These are phyloP conservation scores for Grus americana DNA, from an alignment of 2,113 vertebrate genomes.

Conservation along the genomic window DNA sequence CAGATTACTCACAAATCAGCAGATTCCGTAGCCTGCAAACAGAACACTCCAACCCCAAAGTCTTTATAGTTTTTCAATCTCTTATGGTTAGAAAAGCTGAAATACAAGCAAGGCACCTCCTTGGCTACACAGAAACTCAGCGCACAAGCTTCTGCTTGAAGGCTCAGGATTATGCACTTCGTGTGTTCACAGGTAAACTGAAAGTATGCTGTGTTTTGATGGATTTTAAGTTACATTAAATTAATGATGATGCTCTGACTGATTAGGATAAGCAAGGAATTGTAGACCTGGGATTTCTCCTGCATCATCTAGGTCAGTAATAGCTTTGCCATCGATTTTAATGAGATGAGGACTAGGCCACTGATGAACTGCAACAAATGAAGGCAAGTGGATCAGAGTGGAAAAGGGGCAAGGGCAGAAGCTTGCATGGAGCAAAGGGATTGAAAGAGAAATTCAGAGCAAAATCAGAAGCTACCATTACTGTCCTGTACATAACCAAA, in stretches of 20 bases:
- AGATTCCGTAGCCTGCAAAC: background rate
- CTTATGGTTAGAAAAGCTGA: background rate
- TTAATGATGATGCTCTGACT: conserved; percentile 14
- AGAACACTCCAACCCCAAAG: background rate
- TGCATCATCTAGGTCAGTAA: conserved; percentile 2
- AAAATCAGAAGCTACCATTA: background rate
- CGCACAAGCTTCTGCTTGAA: background rate
- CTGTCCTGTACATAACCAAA: background rate
- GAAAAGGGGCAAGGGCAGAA: background rate
- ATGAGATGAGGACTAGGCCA: background rate
- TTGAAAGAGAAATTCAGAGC: background rate
- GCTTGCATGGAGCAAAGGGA: background rate
- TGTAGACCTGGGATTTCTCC: conserved; percentile 6
- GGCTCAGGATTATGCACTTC: background rate
- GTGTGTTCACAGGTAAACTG: background rate
- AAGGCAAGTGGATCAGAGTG: background rate
- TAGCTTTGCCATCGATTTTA: background rate
- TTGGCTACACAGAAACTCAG: background rate
- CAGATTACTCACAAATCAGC: conserved; percentile 10
- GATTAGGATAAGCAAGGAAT: conserved; percentile 16
- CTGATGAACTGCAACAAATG: background rate
- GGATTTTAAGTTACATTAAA: conserved; percentile 17
- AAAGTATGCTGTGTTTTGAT: background rate
- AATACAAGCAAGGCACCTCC: background rate
- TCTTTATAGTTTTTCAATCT: background rate